Evolutionary conservation across 2,888 invertebrate genomes (phyloP), one percentile per base, ranked within the genome.

Genomic region (Eilema sororculum): DNA sequence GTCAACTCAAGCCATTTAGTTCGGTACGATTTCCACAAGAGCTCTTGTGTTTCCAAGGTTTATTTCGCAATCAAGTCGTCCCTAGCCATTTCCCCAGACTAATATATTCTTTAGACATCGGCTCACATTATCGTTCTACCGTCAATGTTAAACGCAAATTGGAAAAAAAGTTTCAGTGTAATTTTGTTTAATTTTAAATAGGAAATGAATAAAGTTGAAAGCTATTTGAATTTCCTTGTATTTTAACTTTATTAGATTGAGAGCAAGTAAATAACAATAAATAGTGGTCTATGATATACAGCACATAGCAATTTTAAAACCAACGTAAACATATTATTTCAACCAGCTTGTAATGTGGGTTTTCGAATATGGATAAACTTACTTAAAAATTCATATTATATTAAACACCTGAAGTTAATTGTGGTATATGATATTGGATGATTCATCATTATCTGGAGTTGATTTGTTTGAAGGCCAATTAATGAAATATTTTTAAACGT

Each of bases 11-110:
- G 78, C 84, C 84, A 86, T 84, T 86, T 84, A 84, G 83, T 85
- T 86, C 75, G 81, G 79, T 84, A 80, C 80, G 78, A 83, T 79
- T 81, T 85, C 82, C 83, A 69, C 75, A 77, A 82, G 84, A 81
- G 83, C 83, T 82, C 80, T 83, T 83, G 79, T 84, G 84, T 85
- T 84, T 81, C 80, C 82, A 78, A 78, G 84, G 85, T 84, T 88
- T 88, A 86, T 86, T 87, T 85, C 74, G 82, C 84, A 87, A 89
- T 88, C 87, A 87, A 84, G 79, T 78, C 80, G 80, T 84, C 86
- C 81, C 81, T 67, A 71, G 78, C 73, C 80, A 80, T 79, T 81
- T 77, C 69, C 72, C 30, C 57, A 68, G 59, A 69, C 72, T 75
- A 81, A 79, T 72, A 74, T 74, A 73, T 73, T 71, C 67, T 63